Conservation (phyloP, 2,113 vertebrate genomes). For the Phylloscopus trochilus region DNA sequence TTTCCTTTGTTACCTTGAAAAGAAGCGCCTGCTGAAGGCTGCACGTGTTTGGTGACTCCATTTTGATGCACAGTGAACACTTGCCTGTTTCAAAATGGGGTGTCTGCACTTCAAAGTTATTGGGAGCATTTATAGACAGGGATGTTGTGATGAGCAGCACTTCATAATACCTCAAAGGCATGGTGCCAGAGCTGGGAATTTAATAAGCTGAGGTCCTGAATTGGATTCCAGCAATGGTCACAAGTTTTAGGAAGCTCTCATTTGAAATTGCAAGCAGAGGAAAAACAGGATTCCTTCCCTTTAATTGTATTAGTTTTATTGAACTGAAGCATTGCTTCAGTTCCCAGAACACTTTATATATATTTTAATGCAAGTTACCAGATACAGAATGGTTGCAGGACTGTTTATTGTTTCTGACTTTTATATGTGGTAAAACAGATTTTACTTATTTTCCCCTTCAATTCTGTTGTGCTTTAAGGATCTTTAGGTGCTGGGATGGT, state of each 20-base stretch:
- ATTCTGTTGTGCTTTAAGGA: neutral
- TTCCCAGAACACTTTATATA: constrained; percentile 54
- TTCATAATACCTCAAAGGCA: constrained; percentile 57
- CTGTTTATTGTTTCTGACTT: constrained; percentile 66
- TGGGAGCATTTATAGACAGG: constrained; percentile 42
- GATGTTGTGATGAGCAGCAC: constrained; percentile 3
- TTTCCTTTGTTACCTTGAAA: constrained; percentile 57
- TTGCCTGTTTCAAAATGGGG: constrained; percentile 52
- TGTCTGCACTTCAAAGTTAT: constrained; percentile 46
- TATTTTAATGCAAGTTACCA: constrained; percentile 52
- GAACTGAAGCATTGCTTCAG: constrained; percentile 50
- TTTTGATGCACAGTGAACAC: constrained; percentile 60
- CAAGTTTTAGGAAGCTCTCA: constrained; percentile 46
- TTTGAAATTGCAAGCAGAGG: constrained; percentile 51
- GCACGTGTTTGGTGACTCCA: constrained; percentile 45
- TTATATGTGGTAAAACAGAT: constrained; percentile 50
- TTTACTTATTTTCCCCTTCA: constrained; percentile 56
- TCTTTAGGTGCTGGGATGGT: constrained; percentile 9
- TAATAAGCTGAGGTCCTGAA: constrained; percentile 46
- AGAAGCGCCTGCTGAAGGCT: constrained; percentile 24
- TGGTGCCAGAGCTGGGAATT: constrained; percentile 27
- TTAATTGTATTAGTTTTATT: constrained; percentile 63
- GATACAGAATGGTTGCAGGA: neutral
- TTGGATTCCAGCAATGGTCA: constrained; percentile 61
- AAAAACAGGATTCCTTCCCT: constrained; percentile 40